These are phyloP conservation scores for Garra rufa DNA, from an alignment of 2,113 vertebrate species.

Conservation along the genomic window DNA sequence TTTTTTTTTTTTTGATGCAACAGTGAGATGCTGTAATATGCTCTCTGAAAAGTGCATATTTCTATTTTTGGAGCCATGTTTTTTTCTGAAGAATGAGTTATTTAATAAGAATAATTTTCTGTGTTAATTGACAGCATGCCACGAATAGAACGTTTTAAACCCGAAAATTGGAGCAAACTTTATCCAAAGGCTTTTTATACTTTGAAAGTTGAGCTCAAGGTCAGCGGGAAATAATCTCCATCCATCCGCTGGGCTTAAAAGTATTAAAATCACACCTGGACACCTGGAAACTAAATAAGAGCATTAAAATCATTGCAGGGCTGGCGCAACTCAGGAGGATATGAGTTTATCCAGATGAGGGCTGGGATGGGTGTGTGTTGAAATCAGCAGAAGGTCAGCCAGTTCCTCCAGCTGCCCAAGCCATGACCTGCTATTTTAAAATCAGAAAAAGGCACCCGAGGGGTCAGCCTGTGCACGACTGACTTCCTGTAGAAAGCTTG, in stretches of 20 bases:
- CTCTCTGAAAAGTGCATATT: no score
- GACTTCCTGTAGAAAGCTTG: conserved; percentile 34
- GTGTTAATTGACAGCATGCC: background rate
- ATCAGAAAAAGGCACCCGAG: background rate
- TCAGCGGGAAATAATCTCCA: conserved; percentile 22
- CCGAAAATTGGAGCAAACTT: background rate
- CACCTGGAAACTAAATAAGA: conserved; percentile 47
- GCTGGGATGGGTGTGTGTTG: background rate
- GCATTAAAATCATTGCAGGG: conserved; percentile 33
- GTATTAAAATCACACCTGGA: conserved; percentile 32
- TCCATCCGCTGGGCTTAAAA: conserved; percentile 24
- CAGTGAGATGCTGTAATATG: background rate
- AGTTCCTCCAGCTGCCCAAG: conserved; percentile 2
- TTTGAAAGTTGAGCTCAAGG: conserved; percentile 28
- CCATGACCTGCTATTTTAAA: conserved; percentile 3
- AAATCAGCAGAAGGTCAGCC: conserved; percentile 43
- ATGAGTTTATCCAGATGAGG: conserved; percentile 27
- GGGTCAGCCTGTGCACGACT: conserved; percentile 6
- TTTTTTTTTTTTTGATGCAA: no score
- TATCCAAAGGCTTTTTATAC: background rate
- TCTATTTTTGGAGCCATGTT: no score
- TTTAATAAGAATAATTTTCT: background rate
- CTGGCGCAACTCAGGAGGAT: conserved; percentile 14
- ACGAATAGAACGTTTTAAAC: background rate
- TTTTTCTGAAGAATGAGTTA: background rate